Evolutionary conservation across 1,140 invertebrate genomes (phyloP), one percentile per base, ranked within the genome.

Genomic region (Ceratina australensis): DNA sequence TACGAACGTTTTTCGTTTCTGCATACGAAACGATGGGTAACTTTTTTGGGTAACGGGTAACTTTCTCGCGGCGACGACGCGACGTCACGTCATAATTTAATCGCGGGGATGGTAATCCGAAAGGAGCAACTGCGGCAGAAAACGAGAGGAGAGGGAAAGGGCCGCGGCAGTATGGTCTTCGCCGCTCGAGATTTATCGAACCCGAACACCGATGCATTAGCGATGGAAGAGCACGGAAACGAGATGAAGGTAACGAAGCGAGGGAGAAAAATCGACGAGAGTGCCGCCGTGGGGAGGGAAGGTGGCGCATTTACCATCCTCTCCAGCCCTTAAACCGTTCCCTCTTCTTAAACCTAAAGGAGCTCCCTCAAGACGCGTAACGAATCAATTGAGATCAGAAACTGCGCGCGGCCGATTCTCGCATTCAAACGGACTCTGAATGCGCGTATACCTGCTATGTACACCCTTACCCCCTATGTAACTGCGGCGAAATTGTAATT

Each of bases 301-400:
- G 15, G 61, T 0, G 24, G 49, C 22, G 22, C 59, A 20, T 66
- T 60, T 60, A 68, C 69, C 77, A 75, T 75, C 65, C 33, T 59
- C 52, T 60, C 61, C 66, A 28, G 2, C 73, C 69, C 77, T 81
- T 77, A 85, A 82, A 47, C 67, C 71, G 72, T 72, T 57, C 57
- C 57, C 60, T 79, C 76, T 78, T 68, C 64, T 83, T 67, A 49
- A 63, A 57, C 57, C 22, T 64, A 28, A 68, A 50, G 63, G 8
- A 78, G 26, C 2, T 67, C 72, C 60, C 72, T 81, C 65, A 79
- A 86, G 83, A 86, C 83, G 81, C 82, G 87, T 89, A 89, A 87
- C 87, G 88, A 90, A 89, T 91, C 88, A 91, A 90, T 89, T 85
- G 86, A 87, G 86, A 84, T 79, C 78, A 50, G 78, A 76, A 65